A percentile compares a stretch with the other conserved stretches of the same genome.
phyloP scores from a whole-genome alignment of 2,113 vertebrate species.

The Paradoxurus hermaphroditus region DNA sequence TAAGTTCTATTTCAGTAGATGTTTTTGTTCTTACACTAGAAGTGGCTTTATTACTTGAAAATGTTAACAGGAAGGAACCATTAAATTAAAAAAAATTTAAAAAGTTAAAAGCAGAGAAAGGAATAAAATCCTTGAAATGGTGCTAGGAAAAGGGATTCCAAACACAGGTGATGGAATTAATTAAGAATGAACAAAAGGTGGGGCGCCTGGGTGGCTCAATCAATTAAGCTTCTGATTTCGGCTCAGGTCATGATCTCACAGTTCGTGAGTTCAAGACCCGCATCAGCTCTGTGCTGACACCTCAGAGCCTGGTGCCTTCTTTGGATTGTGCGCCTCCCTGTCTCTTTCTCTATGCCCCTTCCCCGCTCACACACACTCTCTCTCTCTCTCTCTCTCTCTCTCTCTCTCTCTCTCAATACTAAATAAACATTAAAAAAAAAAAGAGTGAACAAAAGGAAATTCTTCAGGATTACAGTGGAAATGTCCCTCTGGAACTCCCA shows the following conservation, averaged over 20 bases:
- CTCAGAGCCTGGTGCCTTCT: too few relatives aligned
- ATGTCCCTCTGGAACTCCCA: not conserved
- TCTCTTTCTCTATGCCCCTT: too few relatives aligned
- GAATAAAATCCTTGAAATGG: not conserved
- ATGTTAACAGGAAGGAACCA: not conserved
- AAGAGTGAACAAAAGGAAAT: not conserved
- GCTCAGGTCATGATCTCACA: too few relatives aligned
- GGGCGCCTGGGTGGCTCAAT: too few relatives aligned
- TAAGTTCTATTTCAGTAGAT: not conserved
- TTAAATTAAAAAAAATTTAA: not conserved
- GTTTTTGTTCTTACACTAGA: not conserved
- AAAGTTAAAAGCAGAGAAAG: not conserved
- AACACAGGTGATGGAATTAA: not conserved
- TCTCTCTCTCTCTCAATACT: too few relatives aligned
- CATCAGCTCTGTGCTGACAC: too few relatives aligned
- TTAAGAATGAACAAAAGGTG: not conserved
- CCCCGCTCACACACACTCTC: too few relatives aligned
- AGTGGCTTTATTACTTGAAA: not conserved
- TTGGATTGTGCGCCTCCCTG: too few relatives aligned
- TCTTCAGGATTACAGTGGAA: not conserved
- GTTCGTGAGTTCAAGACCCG: too few relatives aligned
- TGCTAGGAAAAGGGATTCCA: not conserved
- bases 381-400: too few relatives aligned
- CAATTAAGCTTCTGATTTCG: too few relatives aligned
- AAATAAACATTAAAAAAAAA: too few relatives aligned